Evolutionary conservation across 2,113 vertebrate species (phyloP).

Genomic region (Ammodytes dubius): DNA sequence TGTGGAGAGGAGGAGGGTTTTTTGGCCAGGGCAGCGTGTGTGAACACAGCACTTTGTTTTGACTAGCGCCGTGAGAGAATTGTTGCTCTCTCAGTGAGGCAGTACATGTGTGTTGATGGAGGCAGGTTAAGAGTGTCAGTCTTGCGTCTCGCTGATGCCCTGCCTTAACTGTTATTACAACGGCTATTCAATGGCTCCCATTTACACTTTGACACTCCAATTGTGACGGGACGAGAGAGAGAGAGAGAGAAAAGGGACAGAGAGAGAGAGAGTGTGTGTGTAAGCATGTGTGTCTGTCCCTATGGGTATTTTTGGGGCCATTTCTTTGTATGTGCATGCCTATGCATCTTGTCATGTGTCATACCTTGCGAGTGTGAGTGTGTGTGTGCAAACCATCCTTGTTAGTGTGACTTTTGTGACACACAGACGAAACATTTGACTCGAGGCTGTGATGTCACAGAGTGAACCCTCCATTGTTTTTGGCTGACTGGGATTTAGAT

Average conservation of each 20-base stretch:
- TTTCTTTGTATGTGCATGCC: constrained; percentile 38
- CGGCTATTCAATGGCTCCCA: constrained; percentile 64
- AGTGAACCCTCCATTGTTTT: constrained; percentile 44
- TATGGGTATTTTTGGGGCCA: constrained; percentile 1
- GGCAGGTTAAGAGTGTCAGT: constrained; percentile 72
- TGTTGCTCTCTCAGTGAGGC: constrained; percentile 53
- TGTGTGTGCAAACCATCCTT: neutral
- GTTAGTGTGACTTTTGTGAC: constrained; percentile 36
- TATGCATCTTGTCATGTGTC: neutral
- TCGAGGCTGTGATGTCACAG: constrained; percentile 31
- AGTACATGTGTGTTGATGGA: constrained; percentile 71
- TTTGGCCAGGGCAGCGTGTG: constrained; percentile 52
- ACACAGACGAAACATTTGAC: constrained; percentile 57
- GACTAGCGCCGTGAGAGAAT: constrained; percentile 73
- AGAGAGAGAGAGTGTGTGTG: neutral
- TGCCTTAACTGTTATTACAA: constrained; percentile 74
- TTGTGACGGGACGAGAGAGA: constrained; percentile 22
- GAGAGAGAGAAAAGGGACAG: neutral
- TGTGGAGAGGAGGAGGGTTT: constrained; percentile 29
- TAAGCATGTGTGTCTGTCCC: neutral
- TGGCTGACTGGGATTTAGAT: constrained; percentile 13
- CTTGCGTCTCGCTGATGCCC: constrained; percentile 54
- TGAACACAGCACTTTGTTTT: constrained; percentile 73
- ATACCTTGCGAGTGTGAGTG: neutral
- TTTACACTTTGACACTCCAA: constrained; percentile 66